phyloP scores from a whole-genome alignment of 2,113 vertebrate species.

The Notechis scutatus region DNA sequence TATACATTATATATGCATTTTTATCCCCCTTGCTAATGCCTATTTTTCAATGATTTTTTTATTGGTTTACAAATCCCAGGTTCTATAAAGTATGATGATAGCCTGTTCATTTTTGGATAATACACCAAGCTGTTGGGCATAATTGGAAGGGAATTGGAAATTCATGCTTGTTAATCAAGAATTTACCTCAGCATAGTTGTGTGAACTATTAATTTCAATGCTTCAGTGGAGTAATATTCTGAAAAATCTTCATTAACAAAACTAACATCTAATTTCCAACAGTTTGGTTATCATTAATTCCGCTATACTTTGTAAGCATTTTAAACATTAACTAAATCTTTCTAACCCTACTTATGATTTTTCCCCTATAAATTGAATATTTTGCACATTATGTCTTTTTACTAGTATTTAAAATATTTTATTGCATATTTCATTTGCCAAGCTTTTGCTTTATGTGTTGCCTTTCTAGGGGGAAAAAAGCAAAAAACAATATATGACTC shows the following conservation, averaged over 20 bases:
- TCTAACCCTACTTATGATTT: constrained; percentile 2
- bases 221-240: background rate
- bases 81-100: background rate
- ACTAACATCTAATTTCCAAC: background rate
- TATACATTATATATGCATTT: background rate
- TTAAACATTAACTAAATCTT: constrained; percentile 13
- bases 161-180: background rate
- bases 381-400: background rate
- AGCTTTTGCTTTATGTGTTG: constrained; percentile 21
- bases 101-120: background rate
- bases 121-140: background rate
- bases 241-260: background rate
- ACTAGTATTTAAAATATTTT: constrained; percentile 21
- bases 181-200: background rate
- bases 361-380: constrained; percentile 18
- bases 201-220: background rate
- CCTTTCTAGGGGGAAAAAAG: background rate
- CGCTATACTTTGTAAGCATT: constrained; percentile 5
- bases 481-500: background rate
- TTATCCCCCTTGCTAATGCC: no score
- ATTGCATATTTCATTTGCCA: constrained; percentile 13
- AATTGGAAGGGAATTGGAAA: background rate
- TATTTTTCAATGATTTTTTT: background rate
- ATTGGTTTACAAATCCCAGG: background rate
- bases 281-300: background rate